Base-by-base conservation (phyloP, 2,797 vertebrate genomes). In the Hippoglossus hippoglossus region DNA sequence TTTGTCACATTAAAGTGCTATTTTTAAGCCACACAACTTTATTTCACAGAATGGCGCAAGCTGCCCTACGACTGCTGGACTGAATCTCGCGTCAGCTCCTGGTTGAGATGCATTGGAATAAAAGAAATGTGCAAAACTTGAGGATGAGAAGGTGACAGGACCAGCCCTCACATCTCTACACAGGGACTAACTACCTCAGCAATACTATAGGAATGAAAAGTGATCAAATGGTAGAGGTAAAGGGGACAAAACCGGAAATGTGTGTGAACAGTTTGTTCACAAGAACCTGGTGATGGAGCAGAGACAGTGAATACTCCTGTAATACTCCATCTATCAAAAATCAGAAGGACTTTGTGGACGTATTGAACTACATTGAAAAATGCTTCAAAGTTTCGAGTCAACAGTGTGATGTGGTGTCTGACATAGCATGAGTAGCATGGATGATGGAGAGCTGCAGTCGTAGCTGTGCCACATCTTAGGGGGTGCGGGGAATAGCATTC, bases 31-130 rank as follows among this genome's bases (percentile, higher is more conserved):
- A n/a, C 4, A 8, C 3, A 21, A 61, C 62, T 62, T 28, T 1
- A 9, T 67, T 67, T 67, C 15, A 50, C 73, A 80, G 82, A 58
- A 3, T 79, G 72, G 73, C 36, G 22, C 1, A 31, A 55, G 0
- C 39, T 91, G 46, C 71, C 84, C 5, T 64, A 84, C 66, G 54
- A 24, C 5, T 28, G 87, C 57, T 95, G 94, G 94, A 88, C 70
- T 4, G 93, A 95, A 79, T 71, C 65, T 26, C 68, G 94, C 0
- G 93, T 95, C 53, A 81, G 67, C 15, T 69, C 66, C 0, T 95
- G 94, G 94, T 79, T 95, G 18, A 79, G 75, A 57, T 77, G 66
- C 21, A 92, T 66, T 16, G 91, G 90, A 60, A 86, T 94, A 74
- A 94, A 95, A 75, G 74, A 88, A n/a, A 60, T 76, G 0, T 58